Percentiles rank a stretch among this genome's conserved stretches.
These are phyloP conservation scores for Junco hyemalis DNA, from an alignment of 2,113 vertebrate species.

Conservation along the genomic window DNA sequence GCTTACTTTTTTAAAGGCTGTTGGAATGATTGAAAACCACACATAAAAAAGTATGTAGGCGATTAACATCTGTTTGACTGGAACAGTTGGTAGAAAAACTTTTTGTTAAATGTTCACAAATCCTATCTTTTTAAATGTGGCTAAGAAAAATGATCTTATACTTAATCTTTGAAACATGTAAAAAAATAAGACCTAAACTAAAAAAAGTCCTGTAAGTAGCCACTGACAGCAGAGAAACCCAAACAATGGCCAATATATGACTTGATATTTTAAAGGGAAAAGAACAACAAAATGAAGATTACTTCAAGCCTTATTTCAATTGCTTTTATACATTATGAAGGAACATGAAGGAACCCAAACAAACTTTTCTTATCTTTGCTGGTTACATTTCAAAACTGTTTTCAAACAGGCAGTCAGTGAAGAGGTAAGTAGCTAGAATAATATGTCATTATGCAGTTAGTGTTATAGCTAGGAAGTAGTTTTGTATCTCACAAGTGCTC, in stretches of 20 bases:
- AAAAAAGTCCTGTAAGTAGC: background rate
- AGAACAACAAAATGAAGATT: background rate
- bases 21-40: background rate
- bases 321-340: background rate
- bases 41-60: background rate
- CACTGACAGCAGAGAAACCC: background rate
- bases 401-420: background rate
- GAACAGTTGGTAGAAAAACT: background rate
- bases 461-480: background rate
- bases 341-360: background rate
- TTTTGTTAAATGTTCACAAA: background rate
- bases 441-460: background rate
- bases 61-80: slow-evolving; percentile 41
- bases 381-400: background rate
- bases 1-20: background rate
- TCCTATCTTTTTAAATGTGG: background rate
- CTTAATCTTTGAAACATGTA: background rate
- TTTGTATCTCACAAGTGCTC: background rate
- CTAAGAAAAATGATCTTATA: background rate
- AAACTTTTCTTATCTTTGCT: background rate
- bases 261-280: background rate
- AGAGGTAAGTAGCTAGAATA: background rate
- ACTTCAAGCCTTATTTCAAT: background rate
- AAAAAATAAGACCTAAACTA: background rate
- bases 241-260: background rate